Evolutionary conservation across 1,140 invertebrate genomes (phyloP), one percentile per base, ranked within the genome.

Genomic region (Aphis craccivora): DNA sequence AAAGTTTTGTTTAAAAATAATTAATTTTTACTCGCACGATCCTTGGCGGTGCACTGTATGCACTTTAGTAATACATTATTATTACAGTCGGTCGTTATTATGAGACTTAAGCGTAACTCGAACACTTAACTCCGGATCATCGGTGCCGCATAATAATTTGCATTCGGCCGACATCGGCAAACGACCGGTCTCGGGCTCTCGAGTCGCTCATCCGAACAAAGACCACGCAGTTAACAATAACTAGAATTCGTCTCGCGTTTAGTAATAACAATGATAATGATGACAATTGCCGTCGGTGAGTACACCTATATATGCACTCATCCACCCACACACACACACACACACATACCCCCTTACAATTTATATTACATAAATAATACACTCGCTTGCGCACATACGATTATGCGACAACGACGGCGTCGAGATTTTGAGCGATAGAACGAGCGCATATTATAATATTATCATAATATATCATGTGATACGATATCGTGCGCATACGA

Each of bases 221-320:
- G 60, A n/a, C n/a, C 30, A n/a, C 60, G 30, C n/a, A n/a, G 60
- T 35, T n/a, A 35, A 76, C 60, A n/a, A 76, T 76, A 18, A 76
- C 14, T 40, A 40, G 37, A 30, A 76, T 76, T 76, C n/a, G 60
- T 76, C 60, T 76, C 14, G n/a, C 60, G 14, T 76, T 76, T n/a
- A 76, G n/a, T 76, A 76, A n/a, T n/a, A n/a, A 76, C 30, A 76
- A 76, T n/a, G 60, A 76, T 60, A 60, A 60, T 76, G 60, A 76
- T n/a, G 30, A 35, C n/a, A n/a, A n/a, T 76, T n/a, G 60, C n/a
- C 60, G n/a, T 76, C 30, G 14, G 60, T 8, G 3, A 35, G 4
- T 18, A 51, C 48, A 51, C 48, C 6, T 45, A 45, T 45, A 9
- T 30, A 14, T 30, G 0, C 60, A n/a, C 30, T 1, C 60, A n/a